These are phyloP conservation scores for Epirrhoe alternata DNA, from an alignment of 2,888 invertebrate species.

Conservation along the genomic window DNA sequence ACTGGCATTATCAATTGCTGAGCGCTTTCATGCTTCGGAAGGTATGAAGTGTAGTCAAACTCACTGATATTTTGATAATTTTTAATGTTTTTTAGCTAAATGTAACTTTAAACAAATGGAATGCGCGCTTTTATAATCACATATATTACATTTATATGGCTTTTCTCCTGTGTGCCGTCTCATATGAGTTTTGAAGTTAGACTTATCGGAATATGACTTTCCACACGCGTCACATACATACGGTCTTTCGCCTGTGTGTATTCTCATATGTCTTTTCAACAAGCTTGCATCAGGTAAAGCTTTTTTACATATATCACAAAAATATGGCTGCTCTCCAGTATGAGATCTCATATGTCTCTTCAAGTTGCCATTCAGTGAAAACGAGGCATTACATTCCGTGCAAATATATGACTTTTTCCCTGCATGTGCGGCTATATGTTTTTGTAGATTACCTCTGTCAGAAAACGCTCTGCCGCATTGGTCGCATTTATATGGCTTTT, in stretches of 20 bases:
- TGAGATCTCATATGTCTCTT: conserved; percentile 14
- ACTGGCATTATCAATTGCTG: too few species aligned
- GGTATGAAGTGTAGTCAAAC: too few species aligned
- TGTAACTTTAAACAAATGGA: conserved; percentile 7
- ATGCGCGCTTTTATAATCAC: conserved; percentile 18
- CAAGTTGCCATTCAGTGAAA: conserved; percentile 2
- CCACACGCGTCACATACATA: conserved; percentile 57
- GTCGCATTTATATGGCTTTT: conserved; percentile 14
- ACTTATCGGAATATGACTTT: conserved; percentile 61
- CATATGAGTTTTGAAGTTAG: conserved; percentile 14
- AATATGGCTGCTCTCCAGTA: conserved; percentile 10
- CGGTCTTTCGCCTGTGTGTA: conserved; percentile 18
- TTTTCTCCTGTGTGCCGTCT: conserved; percentile 16
- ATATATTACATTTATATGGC: conserved; percentile 18
- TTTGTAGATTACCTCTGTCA: conserved; percentile 6
- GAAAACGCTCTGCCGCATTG: conserved; percentile 9
- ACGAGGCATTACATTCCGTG: conserved; percentile 9
- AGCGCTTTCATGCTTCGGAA: too few species aligned
- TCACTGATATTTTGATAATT: too few species aligned
- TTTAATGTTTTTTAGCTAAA: conserved; percentile 13
- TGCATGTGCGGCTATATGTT: conserved; percentile 19
- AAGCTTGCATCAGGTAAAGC: not conserved
- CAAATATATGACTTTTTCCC: conserved; percentile 16
- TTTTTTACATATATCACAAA: conserved; percentile 19
- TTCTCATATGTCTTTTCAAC: conserved; percentile 18